Evolutionary conservation across 2,888 invertebrate species (phyloP).

Genomic region (Scaptomyza cyrtandrae): DNA sequence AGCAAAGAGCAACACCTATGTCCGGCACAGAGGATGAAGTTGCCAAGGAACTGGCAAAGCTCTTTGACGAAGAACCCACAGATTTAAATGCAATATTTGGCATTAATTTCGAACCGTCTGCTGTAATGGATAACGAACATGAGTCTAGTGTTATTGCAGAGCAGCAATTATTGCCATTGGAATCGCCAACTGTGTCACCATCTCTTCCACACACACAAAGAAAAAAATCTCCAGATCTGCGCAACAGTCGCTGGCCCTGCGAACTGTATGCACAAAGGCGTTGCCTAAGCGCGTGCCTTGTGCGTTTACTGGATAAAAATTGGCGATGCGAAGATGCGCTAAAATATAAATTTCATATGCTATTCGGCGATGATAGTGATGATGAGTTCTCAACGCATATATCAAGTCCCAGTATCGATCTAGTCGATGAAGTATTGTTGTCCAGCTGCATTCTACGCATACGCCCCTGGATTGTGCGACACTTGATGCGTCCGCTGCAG

Average conservation of each 20-base stretch:
- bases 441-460: slow-evolving; percentile 82
- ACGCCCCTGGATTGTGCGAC: slow-evolving; percentile 82
- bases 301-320: slow-evolving; percentile 74
- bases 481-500: slow-evolving; percentile 81
- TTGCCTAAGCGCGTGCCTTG: slow-evolving; percentile 67
- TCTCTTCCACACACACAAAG: neutral
- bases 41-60: slow-evolving; percentile 72
- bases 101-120: slow-evolving; percentile 52
- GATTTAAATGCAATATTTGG: slow-evolving; percentile 82
- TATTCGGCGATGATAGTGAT: slow-evolving; percentile 83
- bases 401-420: slow-evolving; percentile 81
- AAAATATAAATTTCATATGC: slow-evolving; percentile 68
- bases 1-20: slow-evolving; percentile 10
- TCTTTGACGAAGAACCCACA: slow-evolving; percentile 78
- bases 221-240: slow-evolving; percentile 51
- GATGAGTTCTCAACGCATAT: slow-evolving; percentile 78
- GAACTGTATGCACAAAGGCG: slow-evolving; percentile 79
- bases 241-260: slow-evolving; percentile 82
- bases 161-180: neutral
- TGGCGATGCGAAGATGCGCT: slow-evolving; percentile 78
- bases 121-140: neutral
- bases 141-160: neutral
- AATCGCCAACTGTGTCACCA: slow-evolving; percentile 39
- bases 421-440: slow-evolving; percentile 78
- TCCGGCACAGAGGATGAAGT: slow-evolving; percentile 67